Evolutionary conservation across 2,888 invertebrate species (phyloP), one percentile per base, ranked within the genome.

Genomic region (Lasioglossum leucozonium): DNA sequence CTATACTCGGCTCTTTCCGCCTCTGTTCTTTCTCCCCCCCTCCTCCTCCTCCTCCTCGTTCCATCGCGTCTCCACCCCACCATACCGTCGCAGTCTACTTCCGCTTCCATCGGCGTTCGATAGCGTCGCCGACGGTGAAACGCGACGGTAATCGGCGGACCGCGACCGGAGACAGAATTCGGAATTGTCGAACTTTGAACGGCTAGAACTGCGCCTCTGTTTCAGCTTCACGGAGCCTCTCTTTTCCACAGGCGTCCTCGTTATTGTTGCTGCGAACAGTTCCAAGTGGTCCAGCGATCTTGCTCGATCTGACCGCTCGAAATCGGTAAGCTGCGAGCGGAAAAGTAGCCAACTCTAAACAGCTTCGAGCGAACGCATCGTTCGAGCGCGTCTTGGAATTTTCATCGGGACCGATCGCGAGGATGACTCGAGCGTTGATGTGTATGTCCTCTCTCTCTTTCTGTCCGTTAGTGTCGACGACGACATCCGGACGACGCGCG

Each of bases 101-200:
- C 37, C 37, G 37, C 22, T 30, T 62, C 34, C 65, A 65, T 65
- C 65, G 65, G 65, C 65, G 65, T 34, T 65, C 65, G 65, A 65
- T 65, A 34, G 30, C 34, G 65, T 65, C 34, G 65, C 34, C 65
- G 30, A 34, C 65, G 34, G 34, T 34, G 40, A 6, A 65, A 65
- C 34, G 34, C 34, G 65, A 34, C 65, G 65, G 65, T 34, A 65
- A 65, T 65, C 65, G 65, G 65, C 65, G 8, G 30, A 2, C 58
- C 13, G 16, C 5, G 26, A 62, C 1, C 58, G 58, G 30, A 13
- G 16, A 62, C 58, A 6, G 51, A 51, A 51, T 51, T 51, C 51
- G 18, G 16, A 62, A 16, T 30, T 6, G 58, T 16, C n/a, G 2
- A 62, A 62, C 58, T 62, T 62, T 26, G 30, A 62, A 62, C 30